Conservation (phyloP, 2,797 vertebrate genomes). For the Peromyscus nudipes region DNA sequence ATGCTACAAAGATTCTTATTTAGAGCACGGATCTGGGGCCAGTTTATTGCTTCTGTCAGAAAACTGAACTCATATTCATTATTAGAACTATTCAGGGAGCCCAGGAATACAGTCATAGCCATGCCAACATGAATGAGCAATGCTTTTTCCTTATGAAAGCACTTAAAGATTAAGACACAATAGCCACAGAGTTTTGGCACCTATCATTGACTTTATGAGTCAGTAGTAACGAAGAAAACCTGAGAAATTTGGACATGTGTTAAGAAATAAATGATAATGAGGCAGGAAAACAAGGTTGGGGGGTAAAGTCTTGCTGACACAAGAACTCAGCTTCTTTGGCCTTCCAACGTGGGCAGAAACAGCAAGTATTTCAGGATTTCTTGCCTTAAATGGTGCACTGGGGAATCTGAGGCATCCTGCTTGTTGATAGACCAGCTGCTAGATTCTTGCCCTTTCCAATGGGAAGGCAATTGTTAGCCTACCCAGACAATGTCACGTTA, state of each 20-base stretch:
- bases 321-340: background rate
- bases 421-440: background rate
- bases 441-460: background rate
- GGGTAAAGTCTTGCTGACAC: background rate
- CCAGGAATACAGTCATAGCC: background rate
- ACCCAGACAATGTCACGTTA: background rate
- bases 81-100: background rate
- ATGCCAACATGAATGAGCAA: background rate
- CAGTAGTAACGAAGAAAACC: fast-evolving
- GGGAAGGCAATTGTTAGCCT: background rate
- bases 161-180: background rate
- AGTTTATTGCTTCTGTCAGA: background rate
- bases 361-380: no score
- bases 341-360: background rate
- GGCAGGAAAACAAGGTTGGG: background rate
- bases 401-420: background rate
- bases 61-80: background rate
- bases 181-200: background rate
- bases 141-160: background rate
- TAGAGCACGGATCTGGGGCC: background rate
- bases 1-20: background rate
- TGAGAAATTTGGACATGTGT: background rate
- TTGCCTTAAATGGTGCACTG: background rate
- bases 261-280: background rate
- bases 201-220: background rate